Evolutionary conservation across 1,140 invertebrate genomes (phyloP).

Genomic region (Rhagoletis pomonella): DNA sequence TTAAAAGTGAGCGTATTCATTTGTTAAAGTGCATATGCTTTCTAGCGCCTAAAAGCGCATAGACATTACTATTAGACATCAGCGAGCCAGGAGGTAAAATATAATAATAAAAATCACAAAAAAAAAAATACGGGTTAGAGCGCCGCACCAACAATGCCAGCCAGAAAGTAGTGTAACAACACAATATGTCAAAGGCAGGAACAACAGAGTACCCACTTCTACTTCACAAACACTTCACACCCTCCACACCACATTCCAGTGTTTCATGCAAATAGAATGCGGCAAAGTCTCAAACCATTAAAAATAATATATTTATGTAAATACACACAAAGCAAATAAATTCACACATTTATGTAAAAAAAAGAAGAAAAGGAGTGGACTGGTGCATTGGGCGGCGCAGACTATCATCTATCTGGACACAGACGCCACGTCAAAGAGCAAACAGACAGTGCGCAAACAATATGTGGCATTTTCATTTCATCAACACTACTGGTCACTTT

Average conservation of each 20-base stretch:
- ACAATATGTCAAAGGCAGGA: constrained; percentile 1
- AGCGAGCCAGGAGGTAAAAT: too few relatives aligned
- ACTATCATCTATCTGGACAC: background rate
- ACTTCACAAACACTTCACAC: background rate
- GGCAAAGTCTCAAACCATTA: background rate
- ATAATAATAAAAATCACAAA: too few relatives aligned
- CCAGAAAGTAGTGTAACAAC: too few relatives aligned
- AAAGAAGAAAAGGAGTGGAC: background rate
- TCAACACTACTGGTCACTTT: constrained; percentile 27
- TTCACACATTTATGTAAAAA: background rate
- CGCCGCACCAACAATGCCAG: too few relatives aligned
- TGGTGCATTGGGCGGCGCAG: background rate
- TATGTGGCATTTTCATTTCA: constrained; percentile 37
- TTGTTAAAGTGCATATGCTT: too few relatives aligned
- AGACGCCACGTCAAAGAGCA: constrained; percentile 3
- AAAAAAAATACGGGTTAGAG: too few relatives aligned
- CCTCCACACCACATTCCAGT: background rate
- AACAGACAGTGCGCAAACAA: constrained; percentile 26
- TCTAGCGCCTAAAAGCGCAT: too few relatives aligned
- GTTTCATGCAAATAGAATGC: background rate
- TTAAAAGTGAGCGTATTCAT: too few relatives aligned
- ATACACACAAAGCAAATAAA: background rate
- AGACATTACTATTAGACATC: too few relatives aligned
- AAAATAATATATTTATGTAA: background rate
- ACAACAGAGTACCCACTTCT: background rate